Percentiles rank a stretch among this genome's conserved stretches.
Evolutionary conservation across 1,140 invertebrate species (phyloP).

Genomic region (Bombyx mandarina): DNA sequence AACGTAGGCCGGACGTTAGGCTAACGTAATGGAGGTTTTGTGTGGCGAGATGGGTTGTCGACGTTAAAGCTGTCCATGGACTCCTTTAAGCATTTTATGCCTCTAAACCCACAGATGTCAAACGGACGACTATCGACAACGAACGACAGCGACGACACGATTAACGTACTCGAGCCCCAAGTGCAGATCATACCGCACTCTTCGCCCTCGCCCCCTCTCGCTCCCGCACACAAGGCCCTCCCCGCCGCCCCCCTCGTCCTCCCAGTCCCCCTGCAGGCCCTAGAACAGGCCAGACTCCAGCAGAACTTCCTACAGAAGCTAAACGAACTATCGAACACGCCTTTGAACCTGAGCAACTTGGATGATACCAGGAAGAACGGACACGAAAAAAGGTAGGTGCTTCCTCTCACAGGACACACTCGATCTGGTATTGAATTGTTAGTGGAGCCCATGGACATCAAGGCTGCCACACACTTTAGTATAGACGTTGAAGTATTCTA

Average conservation of each 20-base stretch:
- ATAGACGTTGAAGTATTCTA: too few relatives aligned
- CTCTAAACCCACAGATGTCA: conserved; percentile 36
- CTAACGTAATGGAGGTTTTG: too few relatives aligned
- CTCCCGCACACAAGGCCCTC: conserved; percentile 27
- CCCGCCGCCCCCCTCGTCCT: conserved; percentile 22
- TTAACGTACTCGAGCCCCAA: conserved; percentile 59
- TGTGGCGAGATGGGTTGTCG: too few relatives aligned
- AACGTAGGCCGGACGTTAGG: too few relatives aligned
- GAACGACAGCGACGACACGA: conserved; percentile 65
- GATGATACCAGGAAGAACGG: conserved; percentile 48
- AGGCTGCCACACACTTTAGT: too few relatives aligned
- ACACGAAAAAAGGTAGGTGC: conserved; percentile 29
- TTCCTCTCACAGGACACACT: neutral
- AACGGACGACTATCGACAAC: conserved; percentile 59
- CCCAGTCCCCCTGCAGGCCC: conserved; percentile 39
- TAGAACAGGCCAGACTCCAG: conserved; percentile 50
- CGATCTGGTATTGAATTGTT: too few relatives aligned
- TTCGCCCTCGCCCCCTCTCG: conserved; percentile 36
- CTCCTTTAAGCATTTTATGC: too few relatives aligned
- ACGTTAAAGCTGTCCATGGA: too few relatives aligned
- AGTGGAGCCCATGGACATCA: too few relatives aligned
- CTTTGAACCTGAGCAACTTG: conserved; percentile 61
- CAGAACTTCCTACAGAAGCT: conserved; percentile 54
- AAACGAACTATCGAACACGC: conserved; percentile 60
- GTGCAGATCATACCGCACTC: conserved; percentile 57